Conservation (phyloP, 2,113 vertebrate species). For the Poicephalus gulielmi region DNA sequence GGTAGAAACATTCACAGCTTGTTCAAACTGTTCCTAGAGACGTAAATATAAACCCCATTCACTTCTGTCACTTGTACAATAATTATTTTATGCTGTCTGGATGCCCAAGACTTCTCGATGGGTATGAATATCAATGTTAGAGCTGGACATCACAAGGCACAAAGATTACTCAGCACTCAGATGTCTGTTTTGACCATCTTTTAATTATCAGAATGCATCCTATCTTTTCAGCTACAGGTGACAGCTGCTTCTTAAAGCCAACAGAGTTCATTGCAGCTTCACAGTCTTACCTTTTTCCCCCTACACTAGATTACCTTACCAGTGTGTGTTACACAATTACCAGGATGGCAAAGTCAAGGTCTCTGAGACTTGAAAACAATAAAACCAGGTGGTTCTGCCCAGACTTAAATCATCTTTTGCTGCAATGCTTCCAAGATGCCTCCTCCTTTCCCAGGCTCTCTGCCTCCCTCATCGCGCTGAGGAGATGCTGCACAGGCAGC, state of each 20-base stretch:
- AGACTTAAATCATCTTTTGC: background rate
- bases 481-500: background rate
- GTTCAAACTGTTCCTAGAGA: background rate
- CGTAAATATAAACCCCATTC: too few species aligned
- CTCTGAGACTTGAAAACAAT: background rate
- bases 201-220: background rate
- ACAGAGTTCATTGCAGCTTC: background rate
- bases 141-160: background rate
- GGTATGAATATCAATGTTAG: background rate
- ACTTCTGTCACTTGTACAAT: background rate
- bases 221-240: background rate
- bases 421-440: background rate
- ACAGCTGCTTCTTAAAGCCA: background rate
- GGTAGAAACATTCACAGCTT: background rate
- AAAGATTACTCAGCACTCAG: background rate
- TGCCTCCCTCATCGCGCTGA: background rate
- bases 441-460: background rate
- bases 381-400: background rate
- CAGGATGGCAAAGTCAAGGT: background rate
- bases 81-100: background rate
- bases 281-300: background rate
- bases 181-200: background rate
- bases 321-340: rapidly evolving
- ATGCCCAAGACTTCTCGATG: background rate
- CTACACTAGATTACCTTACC: rapidly evolving